Evolutionary conservation across 2,888 invertebrate species (phyloP), one percentile per base, ranked within the genome.

Genomic region (Frankliniella fusca): DNA sequence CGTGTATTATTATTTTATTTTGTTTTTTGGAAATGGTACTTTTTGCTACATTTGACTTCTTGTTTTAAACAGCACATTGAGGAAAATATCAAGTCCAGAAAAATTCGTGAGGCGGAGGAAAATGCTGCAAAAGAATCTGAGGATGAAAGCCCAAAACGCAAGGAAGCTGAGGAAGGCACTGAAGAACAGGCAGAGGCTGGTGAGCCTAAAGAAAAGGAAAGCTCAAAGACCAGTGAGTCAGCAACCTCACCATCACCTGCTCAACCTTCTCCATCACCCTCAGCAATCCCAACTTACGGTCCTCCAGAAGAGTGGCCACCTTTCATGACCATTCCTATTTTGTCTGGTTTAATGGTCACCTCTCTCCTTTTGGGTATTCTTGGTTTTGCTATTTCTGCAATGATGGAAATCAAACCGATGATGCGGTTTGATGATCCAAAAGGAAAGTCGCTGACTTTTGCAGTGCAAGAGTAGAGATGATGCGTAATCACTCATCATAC

Each of bases 271-370:
- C 70, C 70, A 27, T 12, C 9, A 9, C 70, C 70, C 27, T 27
- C 70, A 61, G 61, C 61, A 3, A 38, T 3, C 12, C 61, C 61
- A 20, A 18, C 18, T 11, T 11, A 11, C 54, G 54, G 54, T 27
- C 70, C 70, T 27, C 12, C 2, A 10, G 70, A 12, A 23, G 12
- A 9, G 15, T 54, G 54, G 54, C 70, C 70, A 23, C 70, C 27
- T 2, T 76, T 76, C 70, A 76, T 76, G 70, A 76, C 70, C 70
- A 76, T 76, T 23, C 70, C 70, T 27, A 76, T 76, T 23, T 27
- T 76, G 23, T 76, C 70, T 23, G 70, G 70, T 11, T 23, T 76
- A 27, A 76, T 76, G 70, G 70, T 76, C 11, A 76, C 70, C 12
- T 76, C 70, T 23, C 27, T 76, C 27, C 70, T 76, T 1, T 23